Evolutionary conservation across 2,797 vertebrate species (phyloP).

Genomic region (Allobates femoralis): DNA sequence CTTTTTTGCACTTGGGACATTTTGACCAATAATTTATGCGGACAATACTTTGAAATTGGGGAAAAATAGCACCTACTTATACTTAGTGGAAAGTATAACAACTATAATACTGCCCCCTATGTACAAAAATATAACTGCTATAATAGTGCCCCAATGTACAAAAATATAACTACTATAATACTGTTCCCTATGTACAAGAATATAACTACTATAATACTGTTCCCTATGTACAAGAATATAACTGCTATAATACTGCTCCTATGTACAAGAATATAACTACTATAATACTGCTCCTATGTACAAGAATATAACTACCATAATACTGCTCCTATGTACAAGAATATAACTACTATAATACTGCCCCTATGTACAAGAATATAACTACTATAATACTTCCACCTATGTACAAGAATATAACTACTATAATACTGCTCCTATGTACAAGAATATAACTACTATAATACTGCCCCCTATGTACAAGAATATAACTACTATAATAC

Average conservation of each 20-base stretch:
- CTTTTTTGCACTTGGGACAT: background rate
- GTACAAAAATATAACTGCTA: background rate
- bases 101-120: background rate
- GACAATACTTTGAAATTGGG: background rate
- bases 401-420: background rate
- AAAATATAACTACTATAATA: background rate
- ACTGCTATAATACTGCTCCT: background rate
- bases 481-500: background rate
- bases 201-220: background rate
- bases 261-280: background rate
- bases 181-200: background rate
- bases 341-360: background rate
- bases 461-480: background rate
- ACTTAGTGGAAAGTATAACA: no score
- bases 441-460: conserved; percentile 8
- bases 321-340: background rate
- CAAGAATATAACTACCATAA: conserved; percentile 4
- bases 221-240: background rate
- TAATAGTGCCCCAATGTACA: background rate
- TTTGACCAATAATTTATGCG: background rate
- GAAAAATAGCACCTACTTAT: no score
- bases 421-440: background rate
- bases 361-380: no score
- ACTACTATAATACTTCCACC: background rate
- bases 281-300: background rate